Conservation (phyloP, 2,797 vertebrate species). For the Sebastes goodei region DNA sequence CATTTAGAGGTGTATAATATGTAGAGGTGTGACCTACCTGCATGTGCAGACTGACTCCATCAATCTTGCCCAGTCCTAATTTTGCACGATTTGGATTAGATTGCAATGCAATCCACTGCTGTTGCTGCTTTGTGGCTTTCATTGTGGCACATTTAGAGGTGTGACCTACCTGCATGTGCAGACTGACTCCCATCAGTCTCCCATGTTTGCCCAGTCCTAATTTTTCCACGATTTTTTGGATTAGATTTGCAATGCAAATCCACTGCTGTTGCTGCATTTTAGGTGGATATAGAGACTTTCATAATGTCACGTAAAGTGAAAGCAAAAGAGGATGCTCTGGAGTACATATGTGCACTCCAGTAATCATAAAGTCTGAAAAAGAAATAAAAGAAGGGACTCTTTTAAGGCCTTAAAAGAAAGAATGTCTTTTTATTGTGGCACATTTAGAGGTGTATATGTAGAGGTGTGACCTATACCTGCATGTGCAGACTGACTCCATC, state of each 20-base stretch:
- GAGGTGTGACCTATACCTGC: no score
- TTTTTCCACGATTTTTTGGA: no score
- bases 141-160: no score
- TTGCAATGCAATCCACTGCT: not conserved
- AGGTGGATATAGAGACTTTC: no score
- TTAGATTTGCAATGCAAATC: no score
- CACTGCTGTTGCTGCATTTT: not conserved
- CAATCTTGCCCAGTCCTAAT: not conserved
- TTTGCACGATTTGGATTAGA: not conserved
- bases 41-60: not conserved
- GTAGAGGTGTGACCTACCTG: constrained; percentile 41
- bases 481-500: no score
- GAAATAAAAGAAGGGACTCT: not conserved
- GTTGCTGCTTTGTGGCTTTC: not conserved
- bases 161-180: no score
- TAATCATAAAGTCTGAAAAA: not conserved
- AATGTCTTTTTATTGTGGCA: not conserved
- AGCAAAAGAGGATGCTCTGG: not conserved
- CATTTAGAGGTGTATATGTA: no score
- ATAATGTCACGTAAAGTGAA: not conserved
- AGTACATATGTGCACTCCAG: not conserved
- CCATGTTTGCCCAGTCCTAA: no score
- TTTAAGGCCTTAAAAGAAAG: not conserved
- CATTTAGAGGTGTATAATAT: not conserved
- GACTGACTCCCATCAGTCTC: no score